Evolutionary conservation across 2,113 vertebrate genomes (phyloP).

Genomic region (Plotosus lineatus): DNA sequence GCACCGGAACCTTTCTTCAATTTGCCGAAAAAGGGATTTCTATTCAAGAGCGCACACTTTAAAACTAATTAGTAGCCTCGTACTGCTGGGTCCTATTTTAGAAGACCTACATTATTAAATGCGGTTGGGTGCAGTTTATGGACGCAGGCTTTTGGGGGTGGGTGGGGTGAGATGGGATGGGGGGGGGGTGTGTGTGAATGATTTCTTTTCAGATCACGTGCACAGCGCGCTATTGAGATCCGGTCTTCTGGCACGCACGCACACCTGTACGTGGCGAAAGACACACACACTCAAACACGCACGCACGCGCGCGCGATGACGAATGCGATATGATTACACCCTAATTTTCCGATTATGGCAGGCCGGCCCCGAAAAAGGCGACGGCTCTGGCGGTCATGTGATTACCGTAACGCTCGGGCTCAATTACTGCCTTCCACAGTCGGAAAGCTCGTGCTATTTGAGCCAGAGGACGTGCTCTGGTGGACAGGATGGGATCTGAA

Average conservation of each 20-base stretch:
- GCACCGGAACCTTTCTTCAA: background rate
- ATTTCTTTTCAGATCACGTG: conserved; percentile 40
- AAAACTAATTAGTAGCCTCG: background rate
- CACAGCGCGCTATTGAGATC: conserved; percentile 20
- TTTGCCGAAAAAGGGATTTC: background rate
- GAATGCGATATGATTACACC: conserved; percentile 32
- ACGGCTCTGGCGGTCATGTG: conserved; percentile 36
- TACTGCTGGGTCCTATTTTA: background rate
- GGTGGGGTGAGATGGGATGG: too few species aligned
- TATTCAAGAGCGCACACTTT: background rate
- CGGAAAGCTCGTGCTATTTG: background rate
- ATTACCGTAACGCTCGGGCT: conserved; percentile 26
- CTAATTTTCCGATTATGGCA: conserved; percentile 37
- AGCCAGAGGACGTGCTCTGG: conserved; percentile 10
- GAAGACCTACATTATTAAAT: background rate
- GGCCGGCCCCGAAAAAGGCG: conserved; percentile 31
- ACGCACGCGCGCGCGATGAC: conserved; percentile 3
- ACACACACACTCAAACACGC: conserved; percentile 52
- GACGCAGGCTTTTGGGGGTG: background rate
- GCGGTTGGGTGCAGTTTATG: background rate
- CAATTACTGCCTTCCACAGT: background rate
- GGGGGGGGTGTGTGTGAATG: background rate
- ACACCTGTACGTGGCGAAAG: conserved; percentile 65
- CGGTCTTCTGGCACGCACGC: conserved; percentile 30
- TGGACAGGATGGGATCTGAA: background rate